Percentiles rank a stretch among this genome's conserved stretches.
These are phyloP conservation scores for Cecropterus lyciades DNA, from an alignment of 1,140 invertebrate genomes.

Conservation along the genomic window DNA sequence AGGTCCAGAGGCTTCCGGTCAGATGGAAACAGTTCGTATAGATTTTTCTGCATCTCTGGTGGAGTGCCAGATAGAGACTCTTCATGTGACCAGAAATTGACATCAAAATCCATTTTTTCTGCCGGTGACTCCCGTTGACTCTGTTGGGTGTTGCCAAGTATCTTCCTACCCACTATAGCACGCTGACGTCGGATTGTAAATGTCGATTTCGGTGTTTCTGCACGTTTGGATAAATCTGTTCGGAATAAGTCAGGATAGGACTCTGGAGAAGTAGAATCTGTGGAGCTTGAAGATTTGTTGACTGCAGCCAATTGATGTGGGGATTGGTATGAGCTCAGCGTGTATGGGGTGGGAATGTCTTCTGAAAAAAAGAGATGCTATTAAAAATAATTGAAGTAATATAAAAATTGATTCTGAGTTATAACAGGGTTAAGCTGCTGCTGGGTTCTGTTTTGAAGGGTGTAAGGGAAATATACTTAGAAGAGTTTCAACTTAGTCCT, in stretches of 20 bases:
- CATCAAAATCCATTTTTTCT: slow-evolving; percentile 16
- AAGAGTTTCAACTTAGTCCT: too few relatives aligned
- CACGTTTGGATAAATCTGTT: slow-evolving; percentile 11
- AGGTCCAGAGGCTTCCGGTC: slow-evolving; percentile 30
- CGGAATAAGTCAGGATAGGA: slow-evolving; percentile 49
- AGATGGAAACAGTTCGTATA: slow-evolving; percentile 50
- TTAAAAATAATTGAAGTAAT: too few relatives aligned
- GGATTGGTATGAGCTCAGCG: slow-evolving; percentile 35
- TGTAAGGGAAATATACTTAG: too few relatives aligned
- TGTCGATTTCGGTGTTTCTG: neutral
- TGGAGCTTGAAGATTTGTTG: slow-evolving; percentile 65
- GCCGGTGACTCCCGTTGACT: slow-evolving; percentile 11
- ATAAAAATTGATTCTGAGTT: too few relatives aligned
- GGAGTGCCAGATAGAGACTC: slow-evolving; percentile 20
- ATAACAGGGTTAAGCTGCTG: too few relatives aligned
- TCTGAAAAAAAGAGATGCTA: slow-evolving; percentile 39
- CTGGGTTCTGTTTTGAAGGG: too few relatives aligned
- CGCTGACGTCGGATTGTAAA: slow-evolving; percentile 41
- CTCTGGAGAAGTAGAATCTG: slow-evolving; percentile 67
- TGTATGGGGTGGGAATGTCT: slow-evolving; percentile 16
- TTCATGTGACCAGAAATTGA: slow-evolving; percentile 16
- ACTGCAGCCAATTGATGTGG: slow-evolving; percentile 45
- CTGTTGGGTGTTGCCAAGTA: slow-evolving; percentile 41
- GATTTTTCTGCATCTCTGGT: slow-evolving; percentile 24
- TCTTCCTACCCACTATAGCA: slow-evolving; percentile 64